Conservation (phyloP, 1,140 invertebrate genomes). For the Pogonus chalceus region DNA sequence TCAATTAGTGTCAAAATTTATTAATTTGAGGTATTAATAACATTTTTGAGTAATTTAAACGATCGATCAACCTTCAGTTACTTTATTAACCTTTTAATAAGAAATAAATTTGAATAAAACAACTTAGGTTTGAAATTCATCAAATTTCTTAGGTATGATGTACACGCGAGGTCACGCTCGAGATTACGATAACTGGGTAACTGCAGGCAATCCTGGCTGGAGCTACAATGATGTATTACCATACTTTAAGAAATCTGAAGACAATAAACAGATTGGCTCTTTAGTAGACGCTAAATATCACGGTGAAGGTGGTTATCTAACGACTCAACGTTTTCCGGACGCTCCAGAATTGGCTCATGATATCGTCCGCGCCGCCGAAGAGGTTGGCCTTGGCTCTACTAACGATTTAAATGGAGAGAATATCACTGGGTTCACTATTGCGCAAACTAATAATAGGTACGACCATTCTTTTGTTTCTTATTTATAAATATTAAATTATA, state of each 20-base stretch:
- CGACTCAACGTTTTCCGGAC: constrained; percentile 41
- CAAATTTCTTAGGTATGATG: constrained; percentile 67
- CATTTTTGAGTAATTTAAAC: too few species aligned
- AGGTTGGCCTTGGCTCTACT: constrained; percentile 42
- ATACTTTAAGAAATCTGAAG: constrained; percentile 44
- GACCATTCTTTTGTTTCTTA: neutral
- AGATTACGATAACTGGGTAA: constrained; percentile 63
- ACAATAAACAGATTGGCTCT: constrained; percentile 41
- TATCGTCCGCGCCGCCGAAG: constrained; percentile 48
- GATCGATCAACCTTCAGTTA: too few species aligned
- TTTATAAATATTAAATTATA: neutral
- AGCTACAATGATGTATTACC: constrained; percentile 40
- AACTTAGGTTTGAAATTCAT: too few species aligned
- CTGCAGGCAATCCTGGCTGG: constrained; percentile 29
- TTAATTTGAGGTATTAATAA: too few species aligned
- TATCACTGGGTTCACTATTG: constrained; percentile 33
- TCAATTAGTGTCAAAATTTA: too few species aligned
- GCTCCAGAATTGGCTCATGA: constrained; percentile 41
- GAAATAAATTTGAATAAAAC: too few species aligned
- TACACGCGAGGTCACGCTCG: constrained; percentile 57
- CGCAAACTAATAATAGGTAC: constrained; percentile 31
- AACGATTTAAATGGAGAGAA: constrained; percentile 48
- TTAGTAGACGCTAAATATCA: constrained; percentile 36
- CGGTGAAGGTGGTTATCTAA: constrained; percentile 37
- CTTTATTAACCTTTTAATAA: too few species aligned